A percentile compares a stretch with the other conserved stretches of the same genome.
These are phyloP conservation scores for Frankliniella fusca DNA, from an alignment of 2,888 invertebrate genomes.

Conservation along the genomic window DNA sequence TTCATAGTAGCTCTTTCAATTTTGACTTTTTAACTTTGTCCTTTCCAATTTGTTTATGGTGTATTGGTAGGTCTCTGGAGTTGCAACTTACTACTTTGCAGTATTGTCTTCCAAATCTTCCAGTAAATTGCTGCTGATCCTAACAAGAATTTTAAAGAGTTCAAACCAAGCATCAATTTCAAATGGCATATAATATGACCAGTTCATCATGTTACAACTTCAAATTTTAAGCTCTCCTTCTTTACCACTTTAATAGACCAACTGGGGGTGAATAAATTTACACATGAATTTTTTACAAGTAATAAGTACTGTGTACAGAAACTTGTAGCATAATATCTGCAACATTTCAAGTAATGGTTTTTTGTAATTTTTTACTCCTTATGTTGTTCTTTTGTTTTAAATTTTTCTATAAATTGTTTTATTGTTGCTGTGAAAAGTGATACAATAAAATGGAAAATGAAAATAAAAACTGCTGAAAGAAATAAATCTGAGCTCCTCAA, in stretches of 20 bases:
- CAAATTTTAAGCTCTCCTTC: background rate
- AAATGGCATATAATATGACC: background rate
- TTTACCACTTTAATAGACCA: background rate
- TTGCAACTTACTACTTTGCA: too few species aligned
- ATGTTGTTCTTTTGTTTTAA: too few species aligned
- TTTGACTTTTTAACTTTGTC: background rate
- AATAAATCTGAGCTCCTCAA: too few species aligned
- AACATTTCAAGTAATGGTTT: background rate
- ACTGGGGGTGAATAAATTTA: background rate
- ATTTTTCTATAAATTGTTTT: background rate
- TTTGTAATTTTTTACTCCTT: background rate
- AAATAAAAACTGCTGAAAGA: too few species aligned
- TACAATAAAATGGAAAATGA: background rate
- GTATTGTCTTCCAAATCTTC: too few species aligned
- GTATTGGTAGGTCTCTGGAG: too few species aligned
- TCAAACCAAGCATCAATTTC: background rate
- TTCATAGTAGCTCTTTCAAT: background rate
- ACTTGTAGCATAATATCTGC: too few species aligned
- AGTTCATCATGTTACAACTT: background rate
- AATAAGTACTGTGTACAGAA: background rate
- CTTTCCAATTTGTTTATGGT: too few species aligned
- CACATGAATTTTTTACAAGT: background rate
- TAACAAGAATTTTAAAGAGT: too few species aligned
- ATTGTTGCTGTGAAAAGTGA: background rate
- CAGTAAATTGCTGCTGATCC: too few species aligned